Conservation (phyloP, 2,797 vertebrate genomes). For the Hafferia zeledoni region DNA sequence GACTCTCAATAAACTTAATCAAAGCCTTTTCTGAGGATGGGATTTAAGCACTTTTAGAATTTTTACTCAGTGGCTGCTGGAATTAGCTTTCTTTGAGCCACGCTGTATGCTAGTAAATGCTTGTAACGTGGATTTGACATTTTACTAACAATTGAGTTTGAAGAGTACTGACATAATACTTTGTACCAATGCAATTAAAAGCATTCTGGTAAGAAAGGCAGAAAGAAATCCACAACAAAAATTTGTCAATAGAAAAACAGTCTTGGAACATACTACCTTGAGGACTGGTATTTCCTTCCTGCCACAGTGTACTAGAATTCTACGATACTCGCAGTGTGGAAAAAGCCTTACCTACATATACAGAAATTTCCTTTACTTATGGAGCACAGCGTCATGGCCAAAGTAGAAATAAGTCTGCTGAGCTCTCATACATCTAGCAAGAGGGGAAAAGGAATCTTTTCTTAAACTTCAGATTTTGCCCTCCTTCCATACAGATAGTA, state of each 20-base stretch:
- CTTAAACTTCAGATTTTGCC: background rate
- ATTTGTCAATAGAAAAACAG: background rate
- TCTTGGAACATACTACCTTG: background rate
- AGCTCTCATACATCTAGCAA: background rate
- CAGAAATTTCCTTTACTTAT: background rate
- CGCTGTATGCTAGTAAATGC: background rate
- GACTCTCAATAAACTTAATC: background rate
- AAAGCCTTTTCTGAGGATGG: background rate
- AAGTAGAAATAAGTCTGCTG: background rate
- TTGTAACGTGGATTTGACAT: background rate
- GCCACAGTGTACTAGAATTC: background rate
- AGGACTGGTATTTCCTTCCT: background rate
- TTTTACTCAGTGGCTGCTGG: background rate
- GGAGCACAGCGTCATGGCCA: background rate
- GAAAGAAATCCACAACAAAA: background rate
- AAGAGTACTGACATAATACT: background rate
- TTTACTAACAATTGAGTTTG: background rate
- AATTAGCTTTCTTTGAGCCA: background rate
- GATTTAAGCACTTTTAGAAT: background rate
- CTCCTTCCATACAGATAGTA: background rate
- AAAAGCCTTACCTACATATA: background rate
- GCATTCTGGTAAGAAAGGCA: background rate
- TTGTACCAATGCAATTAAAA: background rate
- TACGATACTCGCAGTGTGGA: background rate
- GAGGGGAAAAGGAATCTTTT: background rate